Evolutionary conservation across 2,113 vertebrate species (phyloP).

Genomic region (Tachysurus fulvidraco): DNA sequence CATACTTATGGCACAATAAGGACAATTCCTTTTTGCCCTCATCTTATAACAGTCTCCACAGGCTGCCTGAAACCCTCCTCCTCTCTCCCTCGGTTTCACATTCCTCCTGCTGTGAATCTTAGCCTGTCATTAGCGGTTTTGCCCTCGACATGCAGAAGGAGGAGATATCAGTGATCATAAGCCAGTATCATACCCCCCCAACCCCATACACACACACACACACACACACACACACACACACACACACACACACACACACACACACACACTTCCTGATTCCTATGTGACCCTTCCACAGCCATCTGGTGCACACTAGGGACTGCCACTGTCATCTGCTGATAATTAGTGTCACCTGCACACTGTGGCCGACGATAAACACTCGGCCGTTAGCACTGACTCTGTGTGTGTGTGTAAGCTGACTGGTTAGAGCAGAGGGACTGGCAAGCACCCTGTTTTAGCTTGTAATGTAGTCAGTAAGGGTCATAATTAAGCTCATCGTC

Average conservation of each 20-base stretch:
- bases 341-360: conserved; percentile 90
- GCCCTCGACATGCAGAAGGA: conserved; percentile 34
- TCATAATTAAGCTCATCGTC: conserved; percentile 44
- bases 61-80: not conserved
- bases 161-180: conserved; percentile 61
- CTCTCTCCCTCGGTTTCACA: conserved; percentile 25
- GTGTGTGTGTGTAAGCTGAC: conserved; percentile 14
- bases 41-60: not conserved
- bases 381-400: conserved; percentile 64
- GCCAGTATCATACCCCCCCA: not conserved
- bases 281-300: conserved; percentile 82
- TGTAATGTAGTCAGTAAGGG: conserved; percentile 22
- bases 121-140: conserved; percentile 53
- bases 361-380: conserved; percentile 73
- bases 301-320: conserved; percentile 83
- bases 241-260: conserved; percentile 32
- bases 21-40: conserved; percentile 39
- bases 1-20: conserved; percentile 40
- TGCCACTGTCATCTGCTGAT: conserved; percentile 85
- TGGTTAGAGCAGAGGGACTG: conserved; percentile 22
- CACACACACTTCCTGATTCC: conserved; percentile 63
- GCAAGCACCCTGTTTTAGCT: conserved; percentile 18
- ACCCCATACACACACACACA: not conserved
- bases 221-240: not conserved
- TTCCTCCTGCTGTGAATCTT: conserved; percentile 51